Evolutionary conservation across 2,113 vertebrate genomes (phyloP).

Genomic region (Cyphomyrus discorhynchus): DNA sequence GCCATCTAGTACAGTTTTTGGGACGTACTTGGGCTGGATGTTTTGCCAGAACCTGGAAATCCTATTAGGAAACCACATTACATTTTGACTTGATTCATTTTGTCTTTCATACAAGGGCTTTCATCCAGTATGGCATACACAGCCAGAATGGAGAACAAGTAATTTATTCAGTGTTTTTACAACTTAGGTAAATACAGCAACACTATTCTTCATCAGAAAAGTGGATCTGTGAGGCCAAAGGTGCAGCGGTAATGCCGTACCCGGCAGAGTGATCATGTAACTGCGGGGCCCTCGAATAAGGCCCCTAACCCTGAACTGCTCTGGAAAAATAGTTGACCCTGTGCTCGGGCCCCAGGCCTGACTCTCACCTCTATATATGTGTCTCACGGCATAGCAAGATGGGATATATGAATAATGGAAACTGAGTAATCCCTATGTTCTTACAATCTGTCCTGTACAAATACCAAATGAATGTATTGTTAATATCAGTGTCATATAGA

Average conservation of each 20-base stretch:
- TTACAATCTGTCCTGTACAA: no score
- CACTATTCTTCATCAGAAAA: not conserved
- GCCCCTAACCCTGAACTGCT: not conserved
- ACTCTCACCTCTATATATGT: not conserved
- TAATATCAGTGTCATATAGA: no score
- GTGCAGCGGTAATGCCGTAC: not conserved
- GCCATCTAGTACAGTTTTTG: not conserved
- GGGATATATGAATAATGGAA: no score
- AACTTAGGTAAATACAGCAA: not conserved
- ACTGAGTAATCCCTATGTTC: no score
- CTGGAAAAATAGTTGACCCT: not conserved
- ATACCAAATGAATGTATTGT: no score
- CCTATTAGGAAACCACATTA: not conserved
- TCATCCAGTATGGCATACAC: not conserved
- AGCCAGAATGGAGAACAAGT: not conserved
- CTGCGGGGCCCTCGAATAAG: not conserved
- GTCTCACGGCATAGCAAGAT: no score
- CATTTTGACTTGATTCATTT: not conserved
- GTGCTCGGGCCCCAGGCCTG: not conserved
- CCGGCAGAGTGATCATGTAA: not conserved
- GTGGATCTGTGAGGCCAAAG: not conserved
- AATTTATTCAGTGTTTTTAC: not conserved
- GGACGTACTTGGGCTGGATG: not conserved
- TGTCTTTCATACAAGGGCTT: not conserved
- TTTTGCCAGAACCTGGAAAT: not conserved